A percentile compares a stretch with the other conserved stretches of the same genome.
These are phyloP conservation scores for Mola mola DNA, from an alignment of 2,113 vertebrate genomes.

Conservation along the genomic window DNA sequence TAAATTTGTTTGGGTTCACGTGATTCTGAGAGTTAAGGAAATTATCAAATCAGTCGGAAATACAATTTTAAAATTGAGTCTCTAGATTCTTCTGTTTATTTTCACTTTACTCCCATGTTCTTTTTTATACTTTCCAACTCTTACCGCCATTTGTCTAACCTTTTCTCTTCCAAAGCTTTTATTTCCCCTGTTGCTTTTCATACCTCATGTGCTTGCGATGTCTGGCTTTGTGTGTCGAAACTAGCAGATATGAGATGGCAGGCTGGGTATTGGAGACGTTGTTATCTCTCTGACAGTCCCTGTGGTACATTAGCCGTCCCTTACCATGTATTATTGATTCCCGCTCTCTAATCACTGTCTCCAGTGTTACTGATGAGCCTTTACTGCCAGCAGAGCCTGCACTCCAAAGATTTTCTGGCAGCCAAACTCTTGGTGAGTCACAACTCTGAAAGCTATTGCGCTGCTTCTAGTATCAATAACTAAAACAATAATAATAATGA, in stretches of 20 bases:
- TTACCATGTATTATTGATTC: constrained; percentile 80
- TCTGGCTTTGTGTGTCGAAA: constrained; percentile 57
- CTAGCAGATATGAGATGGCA: constrained; percentile 53
- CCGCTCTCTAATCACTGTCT: constrained; percentile 69
- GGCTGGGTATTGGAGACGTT: constrained; percentile 51
- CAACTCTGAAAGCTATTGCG: constrained; percentile 14
- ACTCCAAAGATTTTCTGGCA: constrained; percentile 45
- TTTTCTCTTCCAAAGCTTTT: constrained; percentile 53
- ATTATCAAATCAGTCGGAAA: neutral
- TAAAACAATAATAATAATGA: constrained; percentile 17
- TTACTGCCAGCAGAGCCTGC: constrained; percentile 46
- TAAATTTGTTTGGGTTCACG: constrained; percentile 38
- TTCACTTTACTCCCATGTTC: neutral
- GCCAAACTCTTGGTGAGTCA: constrained; percentile 19
- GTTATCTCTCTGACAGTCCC: constrained; percentile 67
- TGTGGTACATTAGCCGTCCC: constrained; percentile 77
- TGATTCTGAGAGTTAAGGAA: constrained; percentile 23
- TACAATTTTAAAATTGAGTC: neutral
- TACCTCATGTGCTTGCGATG: constrained; percentile 40
- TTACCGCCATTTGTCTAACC: constrained; percentile 51
- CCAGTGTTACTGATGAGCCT: constrained; percentile 68
- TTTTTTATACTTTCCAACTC: constrained; percentile 26
- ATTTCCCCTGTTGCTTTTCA: constrained; percentile 70
- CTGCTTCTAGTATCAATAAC: neutral
- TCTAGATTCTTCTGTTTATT: neutral